phyloP scores from a whole-genome alignment of 2,888 invertebrate genomes.

The Resseliella maxima region DNA sequence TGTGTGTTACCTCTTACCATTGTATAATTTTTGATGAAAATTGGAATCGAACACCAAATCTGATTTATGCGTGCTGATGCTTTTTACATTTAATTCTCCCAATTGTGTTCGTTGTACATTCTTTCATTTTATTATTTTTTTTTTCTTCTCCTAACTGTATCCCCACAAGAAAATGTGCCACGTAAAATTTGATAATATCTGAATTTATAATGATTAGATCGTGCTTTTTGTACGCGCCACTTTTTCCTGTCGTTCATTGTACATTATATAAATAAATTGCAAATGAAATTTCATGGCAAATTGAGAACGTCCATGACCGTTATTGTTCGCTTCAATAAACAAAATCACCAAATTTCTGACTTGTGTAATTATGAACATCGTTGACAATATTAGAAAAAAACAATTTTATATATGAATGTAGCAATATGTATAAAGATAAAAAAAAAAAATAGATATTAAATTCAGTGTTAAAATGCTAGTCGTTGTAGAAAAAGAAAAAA shows the following conservation, averaged over 20 bases:
- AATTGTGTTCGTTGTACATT: neutral
- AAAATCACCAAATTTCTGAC: neutral
- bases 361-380: neutral
- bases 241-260: neutral
- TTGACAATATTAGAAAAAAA: too few relatives aligned
- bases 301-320: neutral
- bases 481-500: too few relatives aligned
- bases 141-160: neutral
- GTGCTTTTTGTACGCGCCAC: neutral
- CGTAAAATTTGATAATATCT: conserved; percentile 32
- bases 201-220: conserved; percentile 51
- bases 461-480: too few relatives aligned
- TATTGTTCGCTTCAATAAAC: neutral
- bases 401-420: too few relatives aligned
- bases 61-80: conserved; percentile 32
- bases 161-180: neutral
- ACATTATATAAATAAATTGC: neutral
- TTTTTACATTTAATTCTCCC: neutral
- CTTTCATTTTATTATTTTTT: neutral
- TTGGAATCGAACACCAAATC: conserved; percentile 5
- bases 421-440: too few relatives aligned
- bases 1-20: neutral
- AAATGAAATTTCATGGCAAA: conserved; percentile 27
- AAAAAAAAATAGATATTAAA: too few relatives aligned
- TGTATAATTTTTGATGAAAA: neutral